Percentiles rank a stretch among this genome's conserved stretches.
These are phyloP conservation scores for Bombus cullumanus DNA, from an alignment of 1,140 invertebrate genomes.

Conservation along the genomic window DNA sequence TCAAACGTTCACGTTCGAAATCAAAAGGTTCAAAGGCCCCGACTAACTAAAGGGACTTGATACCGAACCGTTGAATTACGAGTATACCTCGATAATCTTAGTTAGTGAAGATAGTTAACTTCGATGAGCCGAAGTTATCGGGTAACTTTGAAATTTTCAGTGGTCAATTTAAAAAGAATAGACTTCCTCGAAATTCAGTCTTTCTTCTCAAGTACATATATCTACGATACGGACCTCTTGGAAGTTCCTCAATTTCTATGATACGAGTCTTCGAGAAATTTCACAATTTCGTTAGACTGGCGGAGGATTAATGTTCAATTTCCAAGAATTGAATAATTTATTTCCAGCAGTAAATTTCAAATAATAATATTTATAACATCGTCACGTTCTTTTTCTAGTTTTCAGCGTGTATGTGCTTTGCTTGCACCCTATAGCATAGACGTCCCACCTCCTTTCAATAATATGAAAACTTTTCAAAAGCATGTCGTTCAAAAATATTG, in stretches of 20 bases:
- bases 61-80: neutral
- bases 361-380: too few species aligned
- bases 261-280: too few species aligned
- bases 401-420: neutral
- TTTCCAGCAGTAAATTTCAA: too few species aligned
- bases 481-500: neutral
- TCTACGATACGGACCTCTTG: too few species aligned
- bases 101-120: neutral
- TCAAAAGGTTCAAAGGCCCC: neutral
- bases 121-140: neutral
- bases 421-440: neutral
- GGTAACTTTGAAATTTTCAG: neutral
- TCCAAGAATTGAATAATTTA: too few species aligned
- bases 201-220: too few species aligned
- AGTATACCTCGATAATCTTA: neutral
- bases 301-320: too few species aligned
- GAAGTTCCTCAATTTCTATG: too few species aligned
- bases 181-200: too few species aligned
- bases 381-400: too few species aligned
- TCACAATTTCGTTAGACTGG: too few species aligned
- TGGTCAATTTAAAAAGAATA: too few species aligned
- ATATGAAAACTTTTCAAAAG: neutral
- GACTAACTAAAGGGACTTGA: neutral
- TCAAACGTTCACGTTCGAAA: neutral
- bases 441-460: neutral